A percentile compares a stretch with the other conserved stretches of the same genome.
Conservation (phyloP, 2,113 vertebrate genomes). For the Phalacrocorax pelagicus region DNA sequence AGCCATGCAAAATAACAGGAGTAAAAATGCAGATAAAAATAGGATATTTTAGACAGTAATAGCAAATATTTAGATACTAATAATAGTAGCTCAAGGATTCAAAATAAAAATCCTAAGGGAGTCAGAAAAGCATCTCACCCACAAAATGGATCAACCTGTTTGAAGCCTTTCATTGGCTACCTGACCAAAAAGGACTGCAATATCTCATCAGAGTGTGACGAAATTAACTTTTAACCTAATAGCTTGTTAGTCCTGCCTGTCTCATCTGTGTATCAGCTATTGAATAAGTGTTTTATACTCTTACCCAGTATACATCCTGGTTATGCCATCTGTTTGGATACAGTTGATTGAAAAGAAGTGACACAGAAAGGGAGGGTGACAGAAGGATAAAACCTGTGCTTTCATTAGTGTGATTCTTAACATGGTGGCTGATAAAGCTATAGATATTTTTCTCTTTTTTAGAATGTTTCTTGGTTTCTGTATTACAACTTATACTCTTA, state of each 20-base stretch:
- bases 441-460: background rate
- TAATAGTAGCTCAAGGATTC: background rate
- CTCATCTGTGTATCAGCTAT: background rate
- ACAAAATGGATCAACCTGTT: background rate
- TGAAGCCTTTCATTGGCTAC: background rate
- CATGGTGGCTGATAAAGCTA: background rate
- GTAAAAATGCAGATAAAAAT: background rate
- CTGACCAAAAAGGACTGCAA: background rate
- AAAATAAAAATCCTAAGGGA: background rate
- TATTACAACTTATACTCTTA: background rate
- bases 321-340: background rate
- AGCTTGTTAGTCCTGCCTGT: background rate
- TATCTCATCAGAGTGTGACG: rapidly evolving
- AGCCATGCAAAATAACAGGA: background rate
- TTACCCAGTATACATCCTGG: background rate
- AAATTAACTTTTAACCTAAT: background rate
- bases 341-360: background rate
- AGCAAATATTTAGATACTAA: background rate
- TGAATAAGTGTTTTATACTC: background rate
- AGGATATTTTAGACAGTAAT: background rate
- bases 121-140: background rate
- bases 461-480: background rate
- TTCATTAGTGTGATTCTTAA: background rate
- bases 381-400: background rate
- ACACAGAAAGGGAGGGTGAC: background rate